Evolutionary conservation across 2,888 invertebrate genomes (phyloP), one percentile per base, ranked within the genome.

Genomic region (Beris chalybata): DNA sequence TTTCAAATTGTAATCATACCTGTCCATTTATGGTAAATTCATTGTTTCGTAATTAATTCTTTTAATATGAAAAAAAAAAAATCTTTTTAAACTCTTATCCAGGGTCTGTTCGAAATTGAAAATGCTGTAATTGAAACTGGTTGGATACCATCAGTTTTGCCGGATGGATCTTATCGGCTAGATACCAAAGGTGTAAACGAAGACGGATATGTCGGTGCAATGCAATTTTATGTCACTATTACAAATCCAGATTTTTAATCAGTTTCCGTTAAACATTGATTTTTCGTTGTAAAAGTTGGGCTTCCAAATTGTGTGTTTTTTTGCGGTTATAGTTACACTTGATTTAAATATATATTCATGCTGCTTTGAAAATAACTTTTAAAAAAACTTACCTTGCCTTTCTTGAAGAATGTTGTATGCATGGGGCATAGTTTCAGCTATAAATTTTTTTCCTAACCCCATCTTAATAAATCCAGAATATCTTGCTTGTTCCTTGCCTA

Each of bases 1-100:
- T 59, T 48, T 59, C 59, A 12, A 59, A 59, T 44, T 59, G 59
- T 32, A 59, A 59, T 29, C 59, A 59, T 32, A 59, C 59, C 32
- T 59, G 59, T 59, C 59, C 50, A 1, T 59, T 59, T 32, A 59
- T 32, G 59, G 59, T 59, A 31, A 59, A 31, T 52, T 2, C 7
- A 48, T 48, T 30, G 11, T 9, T 22, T 29, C 11, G 52, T 31
- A 54, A 7, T 29, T 54, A 29, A 31, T 54, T 30, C 52, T 13
- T 52, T 52, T 22, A 22, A 5, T 29, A 13, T 30, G 2, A 22
- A 5, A 13, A 13, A 22, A 5, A 13, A 52, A 52, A 13, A 15
- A 6, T 48, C 32, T 31, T 4, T 56, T 38, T 43, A 43, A 31
- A 13, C 30, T 32, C 12, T 5, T 6, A 48, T 59, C 3, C 59